These are phyloP conservation scores for Elymnias hypermnestra DNA, from an alignment of 1,140 invertebrate species.

Conservation along the genomic window DNA sequence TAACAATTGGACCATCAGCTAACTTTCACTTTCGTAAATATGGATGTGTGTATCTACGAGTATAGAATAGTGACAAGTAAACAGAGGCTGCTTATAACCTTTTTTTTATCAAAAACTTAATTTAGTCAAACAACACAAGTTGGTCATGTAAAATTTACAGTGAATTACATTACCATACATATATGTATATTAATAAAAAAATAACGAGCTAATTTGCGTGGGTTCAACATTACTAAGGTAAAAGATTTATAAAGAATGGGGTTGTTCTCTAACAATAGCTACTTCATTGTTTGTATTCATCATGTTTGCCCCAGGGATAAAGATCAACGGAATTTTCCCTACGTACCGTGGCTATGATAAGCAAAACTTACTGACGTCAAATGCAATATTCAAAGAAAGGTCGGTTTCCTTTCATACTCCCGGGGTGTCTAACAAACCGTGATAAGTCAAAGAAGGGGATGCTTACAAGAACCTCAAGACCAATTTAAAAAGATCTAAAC, in stretches of 20 bases:
- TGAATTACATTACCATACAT: no score
- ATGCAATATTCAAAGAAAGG: slow-evolving; percentile 51
- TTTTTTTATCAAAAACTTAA: no score
- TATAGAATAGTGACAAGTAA: no score
- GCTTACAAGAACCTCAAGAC: slow-evolving; percentile 40
- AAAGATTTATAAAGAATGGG: slow-evolving; percentile 10
- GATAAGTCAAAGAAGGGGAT: slow-evolving; percentile 51
- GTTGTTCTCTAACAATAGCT: slow-evolving; percentile 3
- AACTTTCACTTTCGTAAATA: no score
- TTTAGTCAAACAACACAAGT: no score
- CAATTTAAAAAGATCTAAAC: slow-evolving; percentile 31
- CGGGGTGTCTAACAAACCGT: slow-evolving; percentile 59
- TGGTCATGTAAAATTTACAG: no score
- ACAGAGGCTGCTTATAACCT: no score
- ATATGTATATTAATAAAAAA: no score
- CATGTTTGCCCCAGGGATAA: slow-evolving; percentile 14
- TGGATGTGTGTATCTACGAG: no score
- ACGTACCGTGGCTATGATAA: slow-evolving; percentile 17
- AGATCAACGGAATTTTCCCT: slow-evolving; percentile 24
- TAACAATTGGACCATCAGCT: no score
- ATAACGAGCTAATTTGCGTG: not conserved
- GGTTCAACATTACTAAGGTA: not conserved
- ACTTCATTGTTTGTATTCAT: slow-evolving; percentile 13
- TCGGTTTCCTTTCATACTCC: slow-evolving; percentile 41
- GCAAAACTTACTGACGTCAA: slow-evolving; percentile 39